Evolutionary conservation across 2,888 invertebrate species (phyloP), one percentile per base, ranked within the genome.

Genomic region (Papilio demoleus): DNA sequence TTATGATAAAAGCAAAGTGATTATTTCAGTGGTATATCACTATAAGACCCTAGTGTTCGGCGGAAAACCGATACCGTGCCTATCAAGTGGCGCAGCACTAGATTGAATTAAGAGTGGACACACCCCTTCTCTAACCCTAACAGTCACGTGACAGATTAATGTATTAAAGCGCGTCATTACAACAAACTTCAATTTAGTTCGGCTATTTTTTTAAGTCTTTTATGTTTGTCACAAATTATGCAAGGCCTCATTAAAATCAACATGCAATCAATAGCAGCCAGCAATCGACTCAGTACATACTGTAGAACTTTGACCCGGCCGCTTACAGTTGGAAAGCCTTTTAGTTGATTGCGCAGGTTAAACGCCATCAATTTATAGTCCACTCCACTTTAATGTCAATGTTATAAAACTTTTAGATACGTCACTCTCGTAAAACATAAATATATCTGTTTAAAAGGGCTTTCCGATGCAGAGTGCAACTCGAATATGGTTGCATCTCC

Each of bases 231-330:
- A 50, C 50, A 24, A 12, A 17, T 31, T 31, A 56, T 17, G 31
- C 31, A 56, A 56, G 31, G 17, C 53, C 17, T 31, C 27, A 53
- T 53, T 53, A 9, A 50, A 50, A 50, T 50, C 27, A 27, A n/a
- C 24, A 53, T 31, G 17, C 31, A 56, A 56, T 56, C 53, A 56
- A 56, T 56, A 56, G 9, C 27, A 53, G 53, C 17, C 27, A 53
- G 31, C 53, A 56, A 56, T 56, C 53, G 31, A 56, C 17, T 56
- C 53, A 5, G 31, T 31, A 31, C 31, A 9, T 31, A 31, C 53
- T 56, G 14, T 56, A 56, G 53, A 65, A 56, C 56, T 65, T 53
- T 65, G 53, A 65, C 56, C 56, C 53, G 53, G 31, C 27, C n/a
- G 53, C 53, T 17, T 56, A 31, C 27, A 40, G 27, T 36, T 17